Base-by-base conservation (phyloP, 2,797 vertebrate species). In the Falco novaeseelandiae region DNA sequence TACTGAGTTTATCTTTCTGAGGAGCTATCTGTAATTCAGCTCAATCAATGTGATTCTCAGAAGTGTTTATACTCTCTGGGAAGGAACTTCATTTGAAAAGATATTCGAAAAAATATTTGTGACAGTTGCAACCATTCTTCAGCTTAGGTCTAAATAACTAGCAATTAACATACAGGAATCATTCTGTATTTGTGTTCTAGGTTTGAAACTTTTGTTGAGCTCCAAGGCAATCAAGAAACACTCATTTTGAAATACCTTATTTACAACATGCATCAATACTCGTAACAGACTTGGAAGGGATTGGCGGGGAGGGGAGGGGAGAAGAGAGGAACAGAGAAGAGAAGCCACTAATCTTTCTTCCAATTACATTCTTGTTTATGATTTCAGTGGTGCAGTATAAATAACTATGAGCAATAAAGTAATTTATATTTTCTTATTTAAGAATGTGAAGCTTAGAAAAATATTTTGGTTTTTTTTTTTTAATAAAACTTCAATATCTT, bases 221-320 rank as follows among this genome's bases (percentile, higher is more conserved):
- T 85, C 36, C 27, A 77, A 6, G 12, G 29, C 12, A 72, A 51
- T n/a, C 23, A 83, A 83, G 29, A 83, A 89, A 71, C 14, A 18
- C 7, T 61, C 0, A 0, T 79, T 93, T 81, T 20, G 38, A 52
- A 87, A 80, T 26, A 27, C 5, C 46, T 52, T 61, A 32, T 14
- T 40, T 86, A 61, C 19, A 63, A 42, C 14, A 61, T 54, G 21
- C 62, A 65, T 34, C 87, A 20, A 21, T 40, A 52, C 65, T 16
- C 48, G n/a, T 38, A 34, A 34, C 48, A 72, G 34, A 32, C 20
- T 59, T 91, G 10, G 15, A 77, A 19, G 29, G 7, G 8, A 62
- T 18, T 2, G 8, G 0, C 2, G 42, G 42, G 16, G 42, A 17
- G 2, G 7, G 0, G 2, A 3, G 20, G 5, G 4, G 55, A 55